phyloP scores from a whole-genome alignment of 2,888 invertebrate species.

The Drosophila neotestacea region DNA sequence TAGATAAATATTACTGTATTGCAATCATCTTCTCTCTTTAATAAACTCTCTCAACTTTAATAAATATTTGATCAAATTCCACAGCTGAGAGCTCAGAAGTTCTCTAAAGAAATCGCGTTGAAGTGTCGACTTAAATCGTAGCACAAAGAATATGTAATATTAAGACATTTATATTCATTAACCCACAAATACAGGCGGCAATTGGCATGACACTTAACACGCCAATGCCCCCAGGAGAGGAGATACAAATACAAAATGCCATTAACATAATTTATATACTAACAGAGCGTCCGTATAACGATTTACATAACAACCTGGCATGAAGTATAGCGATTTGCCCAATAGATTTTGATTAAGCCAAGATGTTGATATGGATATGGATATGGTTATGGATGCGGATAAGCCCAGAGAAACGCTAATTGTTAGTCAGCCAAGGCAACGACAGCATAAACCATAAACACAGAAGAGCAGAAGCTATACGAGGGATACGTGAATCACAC shows the following conservation, averaged over 20 bases:
- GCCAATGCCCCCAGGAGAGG: conserved; percentile 23
- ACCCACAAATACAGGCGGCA: conserved; percentile 44
- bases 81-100: background rate
- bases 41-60: background rate
- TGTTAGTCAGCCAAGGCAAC: conserved; percentile 55
- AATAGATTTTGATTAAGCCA: conserved; percentile 58
- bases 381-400: conserved; percentile 4
- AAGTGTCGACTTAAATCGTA: too few relatives aligned
- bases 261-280: conserved; percentile 75
- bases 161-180: conserved; percentile 72
- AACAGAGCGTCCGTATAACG: conserved; percentile 26
- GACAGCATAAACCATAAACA: conserved; percentile 53
- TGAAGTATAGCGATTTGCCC: conserved; percentile 33
- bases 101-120: conserved; percentile 4
- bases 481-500: conserved; percentile 32
- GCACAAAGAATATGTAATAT: conserved; percentile 28
- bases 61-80: conserved; percentile 20
- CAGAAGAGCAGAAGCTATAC: conserved; percentile 28
- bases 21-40: background rate
- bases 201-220: conserved; percentile 56
- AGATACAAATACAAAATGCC: conserved; percentile 51
- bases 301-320: conserved; percentile 48
- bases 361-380: background rate
- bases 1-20: too few relatives aligned
- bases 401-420: conserved; percentile 44